Evolutionary conservation across 2,113 vertebrate genomes (phyloP).

Genomic region (Pholis gunnellus): DNA sequence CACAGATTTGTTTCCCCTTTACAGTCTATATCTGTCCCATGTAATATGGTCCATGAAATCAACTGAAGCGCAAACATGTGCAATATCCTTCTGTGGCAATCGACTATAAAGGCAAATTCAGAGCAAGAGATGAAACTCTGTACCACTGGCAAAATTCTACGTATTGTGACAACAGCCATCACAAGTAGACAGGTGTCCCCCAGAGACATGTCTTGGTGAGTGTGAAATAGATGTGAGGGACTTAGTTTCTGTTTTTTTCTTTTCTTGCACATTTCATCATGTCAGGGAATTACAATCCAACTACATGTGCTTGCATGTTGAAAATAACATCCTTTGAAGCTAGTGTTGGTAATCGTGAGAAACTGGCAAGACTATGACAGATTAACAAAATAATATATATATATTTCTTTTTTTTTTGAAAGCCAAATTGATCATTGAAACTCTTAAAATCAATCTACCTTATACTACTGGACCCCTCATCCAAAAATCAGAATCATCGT

Average conservation of each 20-base stretch:
- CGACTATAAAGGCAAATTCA: constrained; percentile 37
- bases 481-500: constrained; percentile 4
- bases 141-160: constrained; percentile 26
- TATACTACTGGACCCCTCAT: not conserved
- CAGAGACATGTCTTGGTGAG: constrained; percentile 31
- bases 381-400: too few species aligned
- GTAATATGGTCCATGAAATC: constrained; percentile 35
- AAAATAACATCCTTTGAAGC: constrained; percentile 10
- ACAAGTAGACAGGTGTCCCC: constrained; percentile 28
- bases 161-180: constrained; percentile 39
- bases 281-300: constrained; percentile 11
- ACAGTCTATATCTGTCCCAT: constrained; percentile 35
- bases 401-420: too few species aligned
- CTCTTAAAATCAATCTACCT: not conserved
- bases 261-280: constrained; percentile 45
- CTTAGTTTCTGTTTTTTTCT: not conserved
- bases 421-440: not conserved
- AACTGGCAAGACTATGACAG: not conserved
- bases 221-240: constrained; percentile 38
- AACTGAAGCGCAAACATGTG: constrained; percentile 11
- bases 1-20: not conserved
- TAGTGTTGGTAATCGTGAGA: not conserved
- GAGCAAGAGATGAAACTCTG: constrained; percentile 39
- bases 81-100: constrained; percentile 8
- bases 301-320: constrained; percentile 7